Percentiles rank a stretch among this genome's conserved stretches.
These are phyloP conservation scores for Dichetophora obliterata DNA, from an alignment of 2,888 invertebrate genomes.

Conservation along the genomic window DNA sequence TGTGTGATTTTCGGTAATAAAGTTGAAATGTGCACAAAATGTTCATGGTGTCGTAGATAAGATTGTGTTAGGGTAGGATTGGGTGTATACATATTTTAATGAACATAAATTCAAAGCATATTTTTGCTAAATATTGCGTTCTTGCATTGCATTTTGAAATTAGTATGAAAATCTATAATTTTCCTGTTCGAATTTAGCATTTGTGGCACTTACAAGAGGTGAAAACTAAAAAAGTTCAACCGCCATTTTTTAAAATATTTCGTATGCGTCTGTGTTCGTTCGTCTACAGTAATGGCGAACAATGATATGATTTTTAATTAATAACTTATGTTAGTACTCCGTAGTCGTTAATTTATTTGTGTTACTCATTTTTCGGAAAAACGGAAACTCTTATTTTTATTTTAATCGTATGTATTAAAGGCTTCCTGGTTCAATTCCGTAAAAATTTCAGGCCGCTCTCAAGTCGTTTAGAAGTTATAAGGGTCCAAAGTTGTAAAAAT, in stretches of 20 bases:
- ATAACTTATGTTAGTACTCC: too few species aligned
- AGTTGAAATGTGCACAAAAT: background rate
- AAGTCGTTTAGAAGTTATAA: too few species aligned
- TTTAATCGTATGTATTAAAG: too few species aligned
- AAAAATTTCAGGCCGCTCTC: too few species aligned
- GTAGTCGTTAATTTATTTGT: too few species aligned
- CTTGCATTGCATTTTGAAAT: too few species aligned
- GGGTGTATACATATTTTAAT: slow-evolving; percentile 42
- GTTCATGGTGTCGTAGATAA: slow-evolving; percentile 33
- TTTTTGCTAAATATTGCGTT: background rate
- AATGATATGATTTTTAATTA: background rate
- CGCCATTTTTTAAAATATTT: slow-evolving; percentile 52
- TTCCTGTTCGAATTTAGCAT: background rate
- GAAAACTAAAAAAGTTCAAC: slow-evolving; percentile 41
- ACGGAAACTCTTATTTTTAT: too few species aligned
- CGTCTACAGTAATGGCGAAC: slow-evolving; percentile 43
- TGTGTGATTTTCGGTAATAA: slow-evolving; percentile 18
- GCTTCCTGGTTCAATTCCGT: too few species aligned
- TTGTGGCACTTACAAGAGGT: background rate
- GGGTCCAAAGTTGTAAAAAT: too few species aligned
- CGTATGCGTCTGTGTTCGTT: background rate
- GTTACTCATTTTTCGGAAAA: too few species aligned
- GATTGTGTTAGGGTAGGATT: slow-evolving; percentile 41
- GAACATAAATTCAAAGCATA: background rate
- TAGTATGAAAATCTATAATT: too few species aligned